Evolutionary conservation across 2,113 vertebrate species (phyloP), one percentile per base, ranked within the genome.

Genomic region (Tachycineta bicolor): DNA sequence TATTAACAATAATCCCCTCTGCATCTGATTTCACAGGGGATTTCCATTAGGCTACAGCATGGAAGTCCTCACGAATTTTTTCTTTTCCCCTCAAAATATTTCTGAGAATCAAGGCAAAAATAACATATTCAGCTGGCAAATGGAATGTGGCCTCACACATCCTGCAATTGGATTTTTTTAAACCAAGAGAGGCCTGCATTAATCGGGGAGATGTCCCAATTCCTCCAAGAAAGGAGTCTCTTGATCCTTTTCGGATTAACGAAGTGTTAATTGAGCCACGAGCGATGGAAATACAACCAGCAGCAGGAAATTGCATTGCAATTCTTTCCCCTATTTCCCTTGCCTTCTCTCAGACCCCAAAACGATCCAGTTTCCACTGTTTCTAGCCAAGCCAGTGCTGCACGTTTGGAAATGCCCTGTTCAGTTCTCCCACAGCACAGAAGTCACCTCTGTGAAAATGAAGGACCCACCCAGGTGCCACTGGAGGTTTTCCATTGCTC

Each of bases 41-140:
- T 87, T 92, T 95, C 82, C 50, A 93, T 81, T 46, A 84, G 69
- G 59, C 41, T 84, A 33, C 3, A 64, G 81, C 68, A 39, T 9
- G 34, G 33, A 71, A 89, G 62, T 14, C 62, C 52, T 60, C 14
- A 10, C 5, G 1, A 29, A 28, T n/a, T 43, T 46, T 44, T 39
- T 12, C 25, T 22, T 37, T 39, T 10, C 14, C 44, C 26, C 24
- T 79, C 49, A 34, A 88, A 23, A 23, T 47, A 77, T 67, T 95
- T 74, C 79, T 63, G 58, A 82, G 70, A 82, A 75, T 58, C 25
- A 4, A 85, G n/a, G 47, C 43, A 88, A 50, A 95, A 85, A 47
- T 43, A 68, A 90, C 49, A 28, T 6, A 87, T n/a, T 76, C 52
- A n/a, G 23, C 41, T 44, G 28, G 56, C 79, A 70, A 92, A 67